phyloP scores from a whole-genome alignment of 2,888 invertebrate species.

The Erebia epiphron region DNA sequence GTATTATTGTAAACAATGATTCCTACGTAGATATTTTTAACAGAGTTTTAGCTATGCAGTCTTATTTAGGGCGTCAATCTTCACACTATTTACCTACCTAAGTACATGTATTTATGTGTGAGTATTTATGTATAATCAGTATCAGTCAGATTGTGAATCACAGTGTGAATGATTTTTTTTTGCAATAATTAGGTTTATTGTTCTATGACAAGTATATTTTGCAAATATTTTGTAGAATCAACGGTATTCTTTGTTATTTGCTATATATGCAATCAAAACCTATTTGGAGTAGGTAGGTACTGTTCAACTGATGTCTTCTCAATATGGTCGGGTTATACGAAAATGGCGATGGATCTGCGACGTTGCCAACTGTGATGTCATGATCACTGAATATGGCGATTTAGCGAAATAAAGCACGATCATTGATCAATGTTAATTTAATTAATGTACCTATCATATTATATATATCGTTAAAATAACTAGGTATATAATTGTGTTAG shows the following conservation, averaged over 20 bases:
- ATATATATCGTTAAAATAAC: neutral
- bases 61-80: slow-evolving; percentile 37
- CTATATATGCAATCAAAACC: neutral
- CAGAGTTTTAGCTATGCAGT: neutral
- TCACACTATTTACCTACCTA: neutral
- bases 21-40: slow-evolving; percentile 5
- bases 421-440: neutral
- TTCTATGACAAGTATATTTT: neutral
- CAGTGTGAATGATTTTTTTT: slow-evolving; percentile 7
- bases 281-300: neutral
- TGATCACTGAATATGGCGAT: slow-evolving; percentile 15
- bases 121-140: slow-evolving; percentile 29
- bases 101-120: slow-evolving; percentile 37
- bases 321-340: slow-evolving; percentile 62
- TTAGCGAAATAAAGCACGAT: neutral
- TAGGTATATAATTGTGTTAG: neutral
- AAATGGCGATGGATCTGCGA: slow-evolving; percentile 57
- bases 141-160: slow-evolving; percentile 28
- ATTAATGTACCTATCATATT: neutral
- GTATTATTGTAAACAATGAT: neutral
- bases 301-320: slow-evolving; percentile 37
- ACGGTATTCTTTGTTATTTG: slow-evolving; percentile 1
- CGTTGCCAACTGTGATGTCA: slow-evolving; percentile 45
- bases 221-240: neutral
- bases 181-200: neutral